phyloP scores from a whole-genome alignment of 2,113 vertebrate genomes.

The Ptilonorhynchus violaceus region DNA sequence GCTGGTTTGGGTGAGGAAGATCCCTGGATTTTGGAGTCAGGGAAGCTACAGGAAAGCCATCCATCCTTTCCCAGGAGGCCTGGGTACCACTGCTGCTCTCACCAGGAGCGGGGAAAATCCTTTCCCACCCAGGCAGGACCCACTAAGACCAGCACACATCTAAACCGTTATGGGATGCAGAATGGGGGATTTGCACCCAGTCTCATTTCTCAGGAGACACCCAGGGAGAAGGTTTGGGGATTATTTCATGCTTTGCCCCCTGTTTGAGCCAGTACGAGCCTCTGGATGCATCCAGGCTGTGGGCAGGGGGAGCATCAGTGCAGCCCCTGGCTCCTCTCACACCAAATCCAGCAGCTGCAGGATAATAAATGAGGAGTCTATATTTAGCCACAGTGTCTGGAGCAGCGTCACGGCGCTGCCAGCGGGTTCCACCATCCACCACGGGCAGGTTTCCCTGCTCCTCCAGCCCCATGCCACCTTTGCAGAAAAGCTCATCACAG shows the following conservation, averaged over 20 bases:
- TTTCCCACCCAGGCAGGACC: not conserved
- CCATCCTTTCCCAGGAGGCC: not conserved
- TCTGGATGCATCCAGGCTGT: not conserved
- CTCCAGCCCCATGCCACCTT: conserved; percentile 27
- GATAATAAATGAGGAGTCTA: conserved; percentile 63
- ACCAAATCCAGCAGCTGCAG: conserved; percentile 20
- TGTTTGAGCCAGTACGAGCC: not conserved
- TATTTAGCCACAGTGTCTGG: conserved; percentile 60
- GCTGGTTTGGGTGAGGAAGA: not conserved
- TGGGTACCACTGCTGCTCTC: not conserved
- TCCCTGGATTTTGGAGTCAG: not conserved
- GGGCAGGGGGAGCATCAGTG: not conserved
- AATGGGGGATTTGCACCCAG: not conserved
- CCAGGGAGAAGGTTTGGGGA: accelerated
- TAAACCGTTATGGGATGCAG: not conserved
- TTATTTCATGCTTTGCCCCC: not conserved
- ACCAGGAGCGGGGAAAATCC: not conserved
- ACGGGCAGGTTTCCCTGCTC: conserved; percentile 33
- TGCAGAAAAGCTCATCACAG: conserved; percentile 23
- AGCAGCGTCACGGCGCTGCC: conserved; percentile 22
- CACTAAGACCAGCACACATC: not conserved
- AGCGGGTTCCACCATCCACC: conserved; percentile 48
- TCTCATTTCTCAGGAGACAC: not conserved
- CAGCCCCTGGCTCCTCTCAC: not conserved
- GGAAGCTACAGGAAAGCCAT: not conserved